These are phyloP conservation scores for Lissocephala sabroskyi DNA, from an alignment of 2,888 invertebrate species.

Conservation along the genomic window DNA sequence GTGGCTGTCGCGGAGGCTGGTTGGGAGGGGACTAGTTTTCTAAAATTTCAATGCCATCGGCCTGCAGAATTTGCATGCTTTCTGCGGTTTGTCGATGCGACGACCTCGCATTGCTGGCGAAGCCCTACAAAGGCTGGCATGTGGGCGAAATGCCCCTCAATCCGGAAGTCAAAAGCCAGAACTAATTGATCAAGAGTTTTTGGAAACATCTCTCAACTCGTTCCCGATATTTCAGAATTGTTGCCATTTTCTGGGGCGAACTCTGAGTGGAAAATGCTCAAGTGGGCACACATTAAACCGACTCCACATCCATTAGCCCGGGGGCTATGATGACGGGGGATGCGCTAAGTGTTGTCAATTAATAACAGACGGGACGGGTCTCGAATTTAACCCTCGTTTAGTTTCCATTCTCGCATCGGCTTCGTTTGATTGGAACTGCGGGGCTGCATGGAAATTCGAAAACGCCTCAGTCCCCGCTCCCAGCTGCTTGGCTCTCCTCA, in stretches of 20 bases:
- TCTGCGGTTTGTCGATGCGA: slow-evolving; percentile 44
- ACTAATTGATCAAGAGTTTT: too few species aligned
- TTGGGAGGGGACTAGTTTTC: slow-evolving; percentile 1
- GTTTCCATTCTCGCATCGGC: too few species aligned
- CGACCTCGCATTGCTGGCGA: slow-evolving; percentile 18
- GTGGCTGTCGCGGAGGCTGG: neutral
- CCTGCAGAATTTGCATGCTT: slow-evolving; percentile 28
- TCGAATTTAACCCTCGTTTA: too few species aligned
- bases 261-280: too few species aligned
- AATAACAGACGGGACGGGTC: slow-evolving; percentile 31
- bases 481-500: slow-evolving; percentile 16
- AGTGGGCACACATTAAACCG: slow-evolving; percentile 34
- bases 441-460: too few species aligned
- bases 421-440: too few species aligned
- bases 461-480: too few species aligned
- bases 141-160: slow-evolving; percentile 35
- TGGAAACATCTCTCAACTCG: too few species aligned
- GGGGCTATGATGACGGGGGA: slow-evolving; percentile 7
- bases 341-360: slow-evolving; percentile 42
- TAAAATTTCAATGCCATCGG: slow-evolving; percentile 17
- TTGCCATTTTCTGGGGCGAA: too few species aligned
- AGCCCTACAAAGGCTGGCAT: slow-evolving; percentile 38
- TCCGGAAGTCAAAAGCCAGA: too few species aligned
- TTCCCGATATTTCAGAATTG: too few species aligned
- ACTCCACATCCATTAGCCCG: slow-evolving; percentile 47